Conservation (phyloP, 35 echinoderm and acorn worm species). For the Eucidaris tribuloides region DNA sequence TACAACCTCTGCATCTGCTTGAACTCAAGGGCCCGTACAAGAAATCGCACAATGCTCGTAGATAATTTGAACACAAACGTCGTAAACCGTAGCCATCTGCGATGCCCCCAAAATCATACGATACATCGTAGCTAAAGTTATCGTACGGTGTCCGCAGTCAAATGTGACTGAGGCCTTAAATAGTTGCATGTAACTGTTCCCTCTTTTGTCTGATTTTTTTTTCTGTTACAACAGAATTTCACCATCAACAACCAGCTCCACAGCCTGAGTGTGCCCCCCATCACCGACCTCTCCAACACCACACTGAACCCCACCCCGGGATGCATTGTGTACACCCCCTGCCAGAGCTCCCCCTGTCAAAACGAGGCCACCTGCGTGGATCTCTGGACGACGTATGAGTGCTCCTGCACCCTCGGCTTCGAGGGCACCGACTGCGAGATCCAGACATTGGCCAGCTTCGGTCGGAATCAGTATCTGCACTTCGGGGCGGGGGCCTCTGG, state of each 20-base stretch:
- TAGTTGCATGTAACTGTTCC: not conserved
- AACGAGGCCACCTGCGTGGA: constrained; percentile 76
- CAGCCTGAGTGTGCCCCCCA: constrained; percentile 35
- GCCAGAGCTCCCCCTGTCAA: constrained; percentile 60
- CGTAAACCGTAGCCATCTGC: too few species aligned
- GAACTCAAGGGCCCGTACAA: too few species aligned
- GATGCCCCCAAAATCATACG: too few species aligned
- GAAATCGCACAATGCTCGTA: too few species aligned
- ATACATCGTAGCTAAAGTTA: too few species aligned
- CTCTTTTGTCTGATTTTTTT: not conserved
- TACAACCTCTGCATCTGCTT: too few species aligned
- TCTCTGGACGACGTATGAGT: constrained; percentile 64
- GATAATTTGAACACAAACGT: too few species aligned
- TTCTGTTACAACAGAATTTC: constrained; percentile 58
- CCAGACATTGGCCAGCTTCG: constrained; percentile 88
- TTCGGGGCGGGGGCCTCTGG: constrained; percentile 50
- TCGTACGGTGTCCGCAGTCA: too few species aligned
- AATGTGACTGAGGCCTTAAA: too few species aligned
- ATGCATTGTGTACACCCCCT: constrained; percentile 47
- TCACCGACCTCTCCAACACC: not conserved
- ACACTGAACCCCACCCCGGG: constrained; percentile 39
- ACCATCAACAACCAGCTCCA: constrained; percentile 63
- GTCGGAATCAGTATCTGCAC: constrained; percentile 59
- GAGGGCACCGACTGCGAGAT: constrained; percentile 60
- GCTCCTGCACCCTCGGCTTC: constrained; percentile 73